Conservation (phyloP, 1,140 invertebrate species). For the Bombus difficillimus region DNA sequence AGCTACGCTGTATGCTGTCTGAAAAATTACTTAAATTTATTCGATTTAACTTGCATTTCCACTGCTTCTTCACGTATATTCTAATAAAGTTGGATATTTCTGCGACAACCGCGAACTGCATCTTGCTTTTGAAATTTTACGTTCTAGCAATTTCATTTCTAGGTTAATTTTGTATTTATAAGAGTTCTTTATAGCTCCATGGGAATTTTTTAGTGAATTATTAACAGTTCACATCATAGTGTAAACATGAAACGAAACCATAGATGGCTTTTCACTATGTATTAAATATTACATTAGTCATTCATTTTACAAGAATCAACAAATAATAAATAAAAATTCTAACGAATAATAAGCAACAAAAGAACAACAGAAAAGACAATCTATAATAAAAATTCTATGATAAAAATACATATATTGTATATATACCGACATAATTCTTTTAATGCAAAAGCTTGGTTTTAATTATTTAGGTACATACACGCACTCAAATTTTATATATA, state of each 20-base stretch:
- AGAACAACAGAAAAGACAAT: too few relatives aligned
- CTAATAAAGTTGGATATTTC: not conserved
- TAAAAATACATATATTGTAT: too few relatives aligned
- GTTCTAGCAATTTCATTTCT: not conserved
- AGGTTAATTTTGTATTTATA: not conserved
- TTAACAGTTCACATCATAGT: not conserved
- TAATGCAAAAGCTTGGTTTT: too few relatives aligned
- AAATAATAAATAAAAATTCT: not conserved
- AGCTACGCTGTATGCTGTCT: not conserved
- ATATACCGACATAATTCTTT: too few relatives aligned
- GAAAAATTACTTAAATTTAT: slow-evolving; percentile 7
- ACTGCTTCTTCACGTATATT: not conserved
- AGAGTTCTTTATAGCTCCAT: not conserved
- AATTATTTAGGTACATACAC: too few relatives aligned
- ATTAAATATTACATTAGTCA: not conserved
- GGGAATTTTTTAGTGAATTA: not conserved
- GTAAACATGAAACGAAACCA: not conserved
- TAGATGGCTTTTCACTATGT: too few relatives aligned
- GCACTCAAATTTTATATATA: too few relatives aligned
- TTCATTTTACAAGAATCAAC: not conserved
- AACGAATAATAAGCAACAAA: not conserved
- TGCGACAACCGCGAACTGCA: not conserved
- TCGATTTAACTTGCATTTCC: slow-evolving; percentile 2
- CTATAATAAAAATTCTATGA: too few relatives aligned
- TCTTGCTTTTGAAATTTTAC: not conserved